Percentiles rank a stretch among this genome's conserved stretches.
Conservation (phyloP, 2,797 vertebrate genomes). For the Gila robusta region DNA sequence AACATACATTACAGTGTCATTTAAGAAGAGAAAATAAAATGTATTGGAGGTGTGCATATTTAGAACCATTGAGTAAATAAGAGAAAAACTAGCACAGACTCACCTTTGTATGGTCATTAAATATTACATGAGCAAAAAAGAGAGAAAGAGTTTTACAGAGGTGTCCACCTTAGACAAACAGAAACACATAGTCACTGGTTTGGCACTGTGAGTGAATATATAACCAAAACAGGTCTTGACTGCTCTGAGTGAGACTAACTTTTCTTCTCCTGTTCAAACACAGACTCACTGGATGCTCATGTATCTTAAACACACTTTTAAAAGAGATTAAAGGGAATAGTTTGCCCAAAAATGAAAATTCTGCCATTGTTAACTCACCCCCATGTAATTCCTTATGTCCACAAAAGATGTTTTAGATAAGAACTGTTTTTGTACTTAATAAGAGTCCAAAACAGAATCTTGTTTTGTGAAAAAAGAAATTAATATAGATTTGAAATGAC, state of each 20-base stretch:
- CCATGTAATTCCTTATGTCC: background rate
- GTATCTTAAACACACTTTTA: background rate
- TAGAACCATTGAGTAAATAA: background rate
- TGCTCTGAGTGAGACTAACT: background rate
- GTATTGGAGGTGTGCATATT: background rate
- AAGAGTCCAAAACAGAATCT: too few species aligned
- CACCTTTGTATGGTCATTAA: constrained; percentile 29
- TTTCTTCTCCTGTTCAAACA: background rate
- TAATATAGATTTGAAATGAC: background rate
- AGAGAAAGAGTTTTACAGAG: constrained; percentile 14
- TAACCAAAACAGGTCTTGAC: constrained; percentile 16
- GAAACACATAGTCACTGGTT: constrained; percentile 13
- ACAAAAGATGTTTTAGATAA: background rate
- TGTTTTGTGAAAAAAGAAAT: background rate
- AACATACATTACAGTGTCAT: background rate
- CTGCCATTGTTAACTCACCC: background rate
- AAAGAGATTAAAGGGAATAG: background rate
- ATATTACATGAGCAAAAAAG: constrained; percentile 6
- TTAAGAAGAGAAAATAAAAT: background rate
- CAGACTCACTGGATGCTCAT: background rate
- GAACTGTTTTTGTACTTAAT: background rate
- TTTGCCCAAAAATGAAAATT: background rate
- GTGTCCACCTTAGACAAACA: constrained; percentile 42
- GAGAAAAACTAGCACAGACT: constrained; percentile 24
- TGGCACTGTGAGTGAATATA: background rate